phyloP scores from a whole-genome alignment of 2,113 vertebrate species.

The Lophius piscatorius region DNA sequence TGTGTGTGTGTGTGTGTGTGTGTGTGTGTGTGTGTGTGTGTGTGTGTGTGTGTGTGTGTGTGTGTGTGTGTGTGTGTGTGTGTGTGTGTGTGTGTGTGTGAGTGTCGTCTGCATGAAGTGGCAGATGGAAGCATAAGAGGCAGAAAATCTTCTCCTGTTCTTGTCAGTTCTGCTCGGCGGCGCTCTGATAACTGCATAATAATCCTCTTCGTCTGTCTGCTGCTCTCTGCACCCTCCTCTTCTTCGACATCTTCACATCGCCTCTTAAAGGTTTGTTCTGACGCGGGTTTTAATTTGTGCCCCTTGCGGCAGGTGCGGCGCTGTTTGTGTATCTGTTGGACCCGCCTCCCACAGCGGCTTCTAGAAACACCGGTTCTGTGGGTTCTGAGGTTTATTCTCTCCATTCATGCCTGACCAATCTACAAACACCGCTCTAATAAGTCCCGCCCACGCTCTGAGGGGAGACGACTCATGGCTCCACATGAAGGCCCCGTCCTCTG shows the following conservation, averaged over 20 bases:
- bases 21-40: conserved; percentile 11
- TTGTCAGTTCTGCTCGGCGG: conserved; percentile 83
- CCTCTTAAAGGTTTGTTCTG: conserved; percentile 52
- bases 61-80: conserved; percentile 23
- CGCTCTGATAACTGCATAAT: conserved; percentile 85
- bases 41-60: neutral
- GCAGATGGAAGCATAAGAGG: conserved; percentile 82
- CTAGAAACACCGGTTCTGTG: no score
- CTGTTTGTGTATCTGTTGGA: no score
- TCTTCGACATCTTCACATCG: conserved; percentile 40
- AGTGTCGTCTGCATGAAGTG: conserved; percentile 75
- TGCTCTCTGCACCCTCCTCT: conserved; percentile 42
- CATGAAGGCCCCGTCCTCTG: no score
- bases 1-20: conserved; percentile 21
- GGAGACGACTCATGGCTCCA: no score
- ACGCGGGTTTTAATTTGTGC: conserved; percentile 41
- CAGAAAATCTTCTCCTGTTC: conserved; percentile 82
- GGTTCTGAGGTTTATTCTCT: no score
- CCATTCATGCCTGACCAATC: no score
- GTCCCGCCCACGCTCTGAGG: no score
- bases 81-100: conserved; percentile 20
- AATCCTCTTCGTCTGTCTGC: conserved; percentile 74
- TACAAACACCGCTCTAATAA: no score
- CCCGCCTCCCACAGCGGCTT: no score
- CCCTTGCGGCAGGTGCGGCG: conserved; percentile 18